phyloP scores from a whole-genome alignment of 2,797 vertebrate species.

The Cryptoblepharus egeriae region DNA sequence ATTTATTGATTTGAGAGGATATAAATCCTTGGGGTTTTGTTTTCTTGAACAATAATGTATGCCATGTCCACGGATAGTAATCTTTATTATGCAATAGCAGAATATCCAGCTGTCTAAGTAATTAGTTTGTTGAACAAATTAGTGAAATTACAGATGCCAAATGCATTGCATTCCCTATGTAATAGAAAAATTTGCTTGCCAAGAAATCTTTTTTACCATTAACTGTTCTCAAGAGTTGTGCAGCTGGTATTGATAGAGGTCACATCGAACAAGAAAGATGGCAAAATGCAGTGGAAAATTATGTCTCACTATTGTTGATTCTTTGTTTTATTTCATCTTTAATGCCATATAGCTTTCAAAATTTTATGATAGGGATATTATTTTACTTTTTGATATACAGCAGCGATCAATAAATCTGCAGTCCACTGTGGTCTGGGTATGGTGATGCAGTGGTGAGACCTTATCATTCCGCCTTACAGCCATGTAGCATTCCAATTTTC shows the following conservation, averaged over 20 bases:
- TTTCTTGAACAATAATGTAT: slow-evolving; percentile 49
- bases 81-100: slow-evolving; percentile 53
- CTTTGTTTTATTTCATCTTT: no score
- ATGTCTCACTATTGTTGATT: background rate
- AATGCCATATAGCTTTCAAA: background rate
- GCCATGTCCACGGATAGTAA: slow-evolving; percentile 50
- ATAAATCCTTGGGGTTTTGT: slow-evolving; percentile 47
- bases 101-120: slow-evolving; percentile 57
- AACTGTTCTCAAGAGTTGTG: slow-evolving; percentile 42
- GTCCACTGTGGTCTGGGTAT: no score
- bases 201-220: slow-evolving; percentile 64
- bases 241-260: slow-evolving; percentile 39
- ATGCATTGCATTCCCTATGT: slow-evolving; percentile 46
- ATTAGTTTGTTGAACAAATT: slow-evolving; percentile 65
- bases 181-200: slow-evolving; percentile 54
- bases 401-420: no score
- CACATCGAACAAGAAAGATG: slow-evolving; percentile 33
- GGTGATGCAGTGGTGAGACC: no score
- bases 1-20: slow-evolving; percentile 61
- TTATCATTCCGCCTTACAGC: no score
- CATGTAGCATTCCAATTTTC: no score
- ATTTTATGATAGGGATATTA: no score
- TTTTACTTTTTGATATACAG: no score
- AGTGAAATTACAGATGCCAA: slow-evolving; percentile 57
- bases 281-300: slow-evolving; percentile 25